A percentile compares a stretch with the other conserved stretches of the same genome.
Evolutionary conservation across 92 coral and sea anemone genomes (phyloP).

Genomic region (Phenganax subtilis): DNA sequence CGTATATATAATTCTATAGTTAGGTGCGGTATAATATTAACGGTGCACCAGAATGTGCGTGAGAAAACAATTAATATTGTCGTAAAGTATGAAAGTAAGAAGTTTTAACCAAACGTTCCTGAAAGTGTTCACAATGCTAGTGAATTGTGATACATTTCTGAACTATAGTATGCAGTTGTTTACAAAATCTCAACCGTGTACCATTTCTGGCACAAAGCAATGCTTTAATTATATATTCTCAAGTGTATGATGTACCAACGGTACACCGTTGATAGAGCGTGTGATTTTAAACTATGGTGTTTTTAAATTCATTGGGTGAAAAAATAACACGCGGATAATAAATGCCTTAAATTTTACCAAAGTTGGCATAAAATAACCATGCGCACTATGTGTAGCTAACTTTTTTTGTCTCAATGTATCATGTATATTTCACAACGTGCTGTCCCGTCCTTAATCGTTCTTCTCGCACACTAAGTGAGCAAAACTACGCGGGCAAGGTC

Average conservation of each 20-base stretch:
- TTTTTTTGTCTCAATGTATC: too few species aligned
- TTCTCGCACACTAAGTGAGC: not conserved
- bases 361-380: too few species aligned
- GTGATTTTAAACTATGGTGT: not conserved
- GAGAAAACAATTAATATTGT: too few species aligned
- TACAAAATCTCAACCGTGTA: not conserved
- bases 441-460: not conserved
- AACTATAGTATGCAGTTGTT: not conserved
- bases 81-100: too few species aligned
- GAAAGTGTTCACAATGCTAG: not conserved
- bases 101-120: too few species aligned
- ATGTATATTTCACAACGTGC: too few species aligned
- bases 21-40: too few species aligned
- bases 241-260: not conserved
- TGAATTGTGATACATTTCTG: not conserved
- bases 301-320: not conserved
- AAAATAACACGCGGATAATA: too few species aligned
- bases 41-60: too few species aligned
- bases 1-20: too few species aligned
- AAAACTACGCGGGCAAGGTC: conserved; percentile 42
- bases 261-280: not conserved
- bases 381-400: too few species aligned
- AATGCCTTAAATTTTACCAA: too few species aligned
- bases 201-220: not conserved
- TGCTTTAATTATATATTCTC: not conserved